These are phyloP conservation scores for Lepidochrysops patricia DNA, from an alignment of 2,888 invertebrate genomes.

Conservation along the genomic window DNA sequence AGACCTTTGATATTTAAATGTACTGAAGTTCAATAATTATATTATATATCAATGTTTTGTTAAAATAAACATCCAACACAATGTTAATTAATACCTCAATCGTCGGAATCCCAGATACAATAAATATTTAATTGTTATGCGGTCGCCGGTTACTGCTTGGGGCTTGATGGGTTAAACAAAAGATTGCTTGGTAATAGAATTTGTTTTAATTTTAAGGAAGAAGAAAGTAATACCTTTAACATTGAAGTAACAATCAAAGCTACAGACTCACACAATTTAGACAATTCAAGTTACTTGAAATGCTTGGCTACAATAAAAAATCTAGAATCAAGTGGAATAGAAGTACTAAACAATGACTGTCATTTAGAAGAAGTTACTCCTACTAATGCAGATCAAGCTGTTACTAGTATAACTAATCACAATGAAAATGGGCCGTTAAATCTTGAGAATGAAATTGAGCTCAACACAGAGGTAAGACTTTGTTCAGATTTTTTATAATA, in stretches of 20 bases:
- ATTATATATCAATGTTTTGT: background rate
- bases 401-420: slow-evolving; percentile 18
- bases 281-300: slow-evolving; percentile 36
- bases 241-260: slow-evolving; percentile 45
- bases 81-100: background rate
- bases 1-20: slow-evolving; percentile 17
- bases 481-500: background rate
- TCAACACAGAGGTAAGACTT: slow-evolving; percentile 42
- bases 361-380: slow-evolving; percentile 35
- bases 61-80: background rate
- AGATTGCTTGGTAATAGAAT: too few relatives aligned
- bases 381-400: slow-evolving; percentile 22
- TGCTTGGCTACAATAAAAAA: slow-evolving; percentile 47
- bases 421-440: slow-evolving; percentile 39
- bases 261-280: slow-evolving; percentile 33
- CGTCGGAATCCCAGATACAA: too few relatives aligned
- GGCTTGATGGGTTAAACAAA: too few relatives aligned
- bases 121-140: too few relatives aligned
- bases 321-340: slow-evolving; percentile 31
- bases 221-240: slow-evolving; percentile 31
- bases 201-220: slow-evolving; percentile 40
- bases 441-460: slow-evolving; percentile 56
- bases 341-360: slow-evolving; percentile 34
- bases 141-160: too few relatives aligned
- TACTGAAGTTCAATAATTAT: background rate